A percentile compares a stretch with the other conserved stretches of the same genome.
phyloP scores from a whole-genome alignment of 2,888 invertebrate species.

The Drosophila peninsularis region DNA sequence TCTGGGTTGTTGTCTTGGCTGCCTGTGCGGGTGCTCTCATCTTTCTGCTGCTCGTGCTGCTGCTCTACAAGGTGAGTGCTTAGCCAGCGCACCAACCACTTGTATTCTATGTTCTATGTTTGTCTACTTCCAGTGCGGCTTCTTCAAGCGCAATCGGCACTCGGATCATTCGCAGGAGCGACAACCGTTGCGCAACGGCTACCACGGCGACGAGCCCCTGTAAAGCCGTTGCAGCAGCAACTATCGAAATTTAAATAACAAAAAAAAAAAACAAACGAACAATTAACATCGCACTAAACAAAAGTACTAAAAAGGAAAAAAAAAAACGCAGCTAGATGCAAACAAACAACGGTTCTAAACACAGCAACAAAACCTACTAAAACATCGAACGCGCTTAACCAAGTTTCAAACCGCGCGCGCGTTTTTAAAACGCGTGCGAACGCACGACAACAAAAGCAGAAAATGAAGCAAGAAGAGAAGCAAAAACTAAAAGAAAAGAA shows the following conservation, averaged over 20 bases:
- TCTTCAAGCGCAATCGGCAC: constrained; percentile 96
- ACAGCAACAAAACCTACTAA: constrained; percentile 36
- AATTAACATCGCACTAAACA: constrained; percentile 71
- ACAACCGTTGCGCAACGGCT: constrained; percentile 92
- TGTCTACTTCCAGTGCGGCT: constrained; percentile 90
- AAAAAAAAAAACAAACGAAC: constrained; percentile 43
- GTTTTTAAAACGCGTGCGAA: constrained; percentile 29
- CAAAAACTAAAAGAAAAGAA: constrained; percentile 1
- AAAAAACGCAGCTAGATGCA: constrained; percentile 19
- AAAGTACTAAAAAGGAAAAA: constrained; percentile 53
- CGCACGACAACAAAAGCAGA: constrained; percentile 22
- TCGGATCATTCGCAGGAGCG: constrained; percentile 91
- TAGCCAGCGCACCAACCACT: constrained; percentile 15
- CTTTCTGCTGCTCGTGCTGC: constrained; percentile 90
- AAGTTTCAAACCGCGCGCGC: constrained; percentile 45
- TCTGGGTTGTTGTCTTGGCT: constrained; percentile 94
- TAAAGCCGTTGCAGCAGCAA: constrained; percentile 83
- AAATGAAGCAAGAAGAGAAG: background rate
- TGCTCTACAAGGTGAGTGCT: constrained; percentile 90
- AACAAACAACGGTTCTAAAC: constrained; percentile 37
- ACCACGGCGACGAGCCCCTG: constrained; percentile 91
- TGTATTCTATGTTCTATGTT: constrained; percentile 7
- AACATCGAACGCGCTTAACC: constrained; percentile 46
- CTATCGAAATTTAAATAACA: constrained; percentile 16
- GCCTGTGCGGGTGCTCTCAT: constrained; percentile 93